Conservation (phyloP, 2,113 vertebrate genomes). For the Mobula hypostoma region DNA sequence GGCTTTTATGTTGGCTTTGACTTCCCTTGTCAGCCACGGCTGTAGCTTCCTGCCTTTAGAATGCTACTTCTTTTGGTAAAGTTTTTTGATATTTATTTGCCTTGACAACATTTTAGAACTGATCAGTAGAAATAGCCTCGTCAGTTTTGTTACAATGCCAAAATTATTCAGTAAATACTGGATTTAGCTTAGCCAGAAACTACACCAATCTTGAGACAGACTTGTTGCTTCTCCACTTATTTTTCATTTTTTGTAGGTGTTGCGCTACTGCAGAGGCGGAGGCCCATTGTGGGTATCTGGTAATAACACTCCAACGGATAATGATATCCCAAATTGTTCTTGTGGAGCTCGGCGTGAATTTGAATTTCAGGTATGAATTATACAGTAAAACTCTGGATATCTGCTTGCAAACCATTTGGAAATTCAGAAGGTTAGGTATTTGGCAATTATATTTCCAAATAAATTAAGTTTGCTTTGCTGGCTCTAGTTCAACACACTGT, state of each 20-base stretch:
- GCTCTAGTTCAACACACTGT: too few relatives aligned
- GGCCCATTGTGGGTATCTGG: slow-evolving; percentile 81
- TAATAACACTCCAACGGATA: slow-evolving; percentile 66
- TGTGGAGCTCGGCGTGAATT: slow-evolving; percentile 82
- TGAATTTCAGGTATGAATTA: slow-evolving; percentile 82
- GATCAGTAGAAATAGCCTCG: neutral
- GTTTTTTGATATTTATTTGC: too few relatives aligned
- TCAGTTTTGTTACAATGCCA: neutral
- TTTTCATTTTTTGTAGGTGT: slow-evolving; percentile 61
- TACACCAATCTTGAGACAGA: neutral
- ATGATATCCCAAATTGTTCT: slow-evolving; percentile 72
- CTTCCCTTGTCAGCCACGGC: too few relatives aligned
- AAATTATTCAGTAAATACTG: neutral
- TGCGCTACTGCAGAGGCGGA: slow-evolving; percentile 78
- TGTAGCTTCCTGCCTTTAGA: too few relatives aligned
- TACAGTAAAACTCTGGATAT: neutral
- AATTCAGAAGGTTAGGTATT: neutral
- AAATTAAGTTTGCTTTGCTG: too few relatives aligned
- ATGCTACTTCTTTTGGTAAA: too few relatives aligned
- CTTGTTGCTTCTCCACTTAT: neutral
- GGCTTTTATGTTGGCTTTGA: too few relatives aligned
- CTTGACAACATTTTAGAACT: too few relatives aligned
- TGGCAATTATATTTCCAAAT: neutral
- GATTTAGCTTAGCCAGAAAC: neutral
- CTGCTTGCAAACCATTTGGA: neutral